Evolutionary conservation across 2,797 vertebrate genomes (phyloP).

Genomic region (Euphonia xanthogaster): DNA sequence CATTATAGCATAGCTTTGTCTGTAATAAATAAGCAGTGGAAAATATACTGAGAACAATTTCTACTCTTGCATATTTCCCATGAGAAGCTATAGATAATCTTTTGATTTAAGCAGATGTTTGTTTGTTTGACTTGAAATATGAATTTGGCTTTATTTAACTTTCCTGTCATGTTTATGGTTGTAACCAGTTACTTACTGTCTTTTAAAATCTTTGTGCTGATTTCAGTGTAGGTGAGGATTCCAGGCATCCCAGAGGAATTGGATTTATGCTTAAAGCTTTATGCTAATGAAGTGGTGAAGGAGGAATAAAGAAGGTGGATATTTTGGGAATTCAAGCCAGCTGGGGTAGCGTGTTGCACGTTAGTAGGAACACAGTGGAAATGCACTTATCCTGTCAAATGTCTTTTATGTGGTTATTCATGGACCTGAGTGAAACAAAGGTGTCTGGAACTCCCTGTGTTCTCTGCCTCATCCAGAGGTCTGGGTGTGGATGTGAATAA

Average conservation of each 20-base stretch:
- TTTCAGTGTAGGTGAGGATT: background rate
- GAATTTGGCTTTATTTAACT: background rate
- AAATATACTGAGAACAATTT: background rate
- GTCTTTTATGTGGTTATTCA: background rate
- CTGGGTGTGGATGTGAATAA: background rate
- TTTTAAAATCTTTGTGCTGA: background rate
- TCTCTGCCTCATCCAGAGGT: background rate
- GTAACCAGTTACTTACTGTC: background rate
- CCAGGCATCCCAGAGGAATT: background rate
- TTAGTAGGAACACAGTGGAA: background rate
- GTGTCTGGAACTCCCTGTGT: background rate
- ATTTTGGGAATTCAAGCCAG: background rate
- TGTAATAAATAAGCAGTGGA: background rate
- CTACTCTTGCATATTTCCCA: background rate
- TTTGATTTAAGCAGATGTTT: background rate
- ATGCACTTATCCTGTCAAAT: background rate
- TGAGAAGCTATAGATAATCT: background rate
- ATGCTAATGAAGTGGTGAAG: background rate
- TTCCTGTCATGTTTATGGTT: background rate
- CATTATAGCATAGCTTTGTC: rapidly evolving
- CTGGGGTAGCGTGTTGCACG: background rate
- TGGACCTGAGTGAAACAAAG: background rate
- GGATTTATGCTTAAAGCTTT: background rate
- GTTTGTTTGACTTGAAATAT: background rate
- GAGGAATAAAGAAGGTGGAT: background rate